Evolutionary conservation across 1,140 invertebrate species (phyloP), one percentile per base, ranked within the genome.

Genomic region (Babylonia areolata): DNA sequence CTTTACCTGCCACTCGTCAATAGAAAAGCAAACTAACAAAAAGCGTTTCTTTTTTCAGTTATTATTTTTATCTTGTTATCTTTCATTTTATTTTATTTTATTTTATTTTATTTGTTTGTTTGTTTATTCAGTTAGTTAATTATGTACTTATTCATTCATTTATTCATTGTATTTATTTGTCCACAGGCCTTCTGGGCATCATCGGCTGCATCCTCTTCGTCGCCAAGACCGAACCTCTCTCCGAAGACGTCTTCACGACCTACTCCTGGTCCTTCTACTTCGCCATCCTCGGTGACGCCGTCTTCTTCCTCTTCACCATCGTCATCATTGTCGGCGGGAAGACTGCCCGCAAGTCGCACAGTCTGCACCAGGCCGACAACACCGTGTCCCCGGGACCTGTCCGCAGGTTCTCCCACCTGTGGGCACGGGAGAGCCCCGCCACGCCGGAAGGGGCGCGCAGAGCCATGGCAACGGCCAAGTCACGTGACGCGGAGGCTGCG

Each of bases 201-300:
- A 40, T 77, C 35, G 75, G 37, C 35, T 40, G 75, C 75, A 28
- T 77, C 75, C 6, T 77, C 75, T 77, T 77, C 75, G 20, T 77
- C 28, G 75, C 11, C 35, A 39, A 77, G 17, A 77, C 75, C 3
- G 20, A 77, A 23, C 23, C 75, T 2, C 12, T 17, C 37, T 39
- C 75, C 75, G 37, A 40, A 3, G 6, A 5, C 37, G 20, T 77
- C 75, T 77, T 40, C 37, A 9, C 37, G 2, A 40, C 75, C 5
- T 77, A 77, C 37, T 40, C 75, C 37, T 77, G 75, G 75, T 39
- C 75, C 35, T 77, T 77, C 37, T 77, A 77, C 37, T 28, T 77
- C 75, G 17, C 37, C 75, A 77, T 77, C 75, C n/a, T 77, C 75
- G 75, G 75, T 17, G 1, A 37, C 37, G 23, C 31, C 37, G 75